Base-by-base conservation (phyloP, 1,140 invertebrate species). In the Drosophila lini region DNA sequence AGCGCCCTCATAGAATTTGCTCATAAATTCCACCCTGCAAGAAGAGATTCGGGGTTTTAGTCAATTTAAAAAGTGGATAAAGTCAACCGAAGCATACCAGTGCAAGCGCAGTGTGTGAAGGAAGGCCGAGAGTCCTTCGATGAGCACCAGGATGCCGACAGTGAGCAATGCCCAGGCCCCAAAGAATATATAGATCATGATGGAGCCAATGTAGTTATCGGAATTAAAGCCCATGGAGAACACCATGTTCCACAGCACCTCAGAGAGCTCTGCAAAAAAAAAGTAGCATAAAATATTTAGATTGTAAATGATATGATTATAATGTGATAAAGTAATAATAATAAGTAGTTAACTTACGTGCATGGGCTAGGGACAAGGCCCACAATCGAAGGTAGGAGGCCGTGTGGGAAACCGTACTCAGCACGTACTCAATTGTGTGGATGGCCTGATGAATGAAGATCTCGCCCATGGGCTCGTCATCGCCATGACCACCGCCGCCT, bases 41-140 rank as follows among this genome's bases (percentile, higher is more conserved):
- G 3, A 13, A 50, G 45, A 38, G 40, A 16, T 48, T 48, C 8
- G 19, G 3, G 15, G 1, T 59, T 16, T 28, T n/a, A 25, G 6
- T 45, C 10, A 5, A 9, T 50, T 10, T 47, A 22, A 22, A 50
- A 25, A 58, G 44, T 10, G 19, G 97, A 22, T 5, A 0, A 34
- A 4, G 34, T 31, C 19, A 40, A 36, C 2, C 98, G n/a, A 42
- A 36, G 3, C 98, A 93, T 57, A 99, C 99, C 99, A 99, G 93
- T 99, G 99, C 68, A 99, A 94, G 94, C 98, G 97, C 48, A 99
- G 94, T 7, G 98, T 99, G 92, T 99, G 99, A 62, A 99, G 94
- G 94, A 99, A 99, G 56, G 99, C 98, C 22, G 98, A 99, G 3
- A 99, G 94, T 8, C 98, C 99, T 94, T 99, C 98, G 97, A 99